A percentile compares a stretch with the other conserved stretches of the same genome.
phyloP scores from a whole-genome alignment of 2,113 vertebrate species.

The Melanotaenia duboulayi region DNA sequence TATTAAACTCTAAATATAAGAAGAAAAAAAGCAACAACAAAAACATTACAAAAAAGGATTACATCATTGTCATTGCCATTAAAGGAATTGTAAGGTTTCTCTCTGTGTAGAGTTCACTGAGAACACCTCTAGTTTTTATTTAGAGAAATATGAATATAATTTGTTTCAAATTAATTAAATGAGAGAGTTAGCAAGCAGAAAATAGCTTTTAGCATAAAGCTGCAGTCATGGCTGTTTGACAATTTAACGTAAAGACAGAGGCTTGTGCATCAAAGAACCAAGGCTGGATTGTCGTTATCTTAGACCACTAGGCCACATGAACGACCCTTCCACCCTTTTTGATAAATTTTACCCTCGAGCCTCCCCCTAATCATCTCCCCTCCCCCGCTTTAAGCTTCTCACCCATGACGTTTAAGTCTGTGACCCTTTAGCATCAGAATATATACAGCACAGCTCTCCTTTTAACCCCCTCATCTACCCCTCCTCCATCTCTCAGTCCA shows the following conservation, averaged over 20 bases:
- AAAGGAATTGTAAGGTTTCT: too few relatives aligned
- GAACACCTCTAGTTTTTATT: neutral
- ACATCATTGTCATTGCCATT: too few relatives aligned
- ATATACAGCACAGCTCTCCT: conserved; percentile 42
- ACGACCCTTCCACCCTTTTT: neutral
- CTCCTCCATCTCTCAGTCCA: conserved; percentile 29
- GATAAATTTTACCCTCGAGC: conserved; percentile 14
- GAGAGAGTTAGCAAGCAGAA: neutral
- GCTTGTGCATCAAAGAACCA: neutral
- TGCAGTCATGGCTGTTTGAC: neutral
- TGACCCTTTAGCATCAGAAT: conserved; percentile 56
- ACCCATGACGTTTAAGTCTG: conserved; percentile 35
- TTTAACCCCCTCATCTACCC: conserved; percentile 39
- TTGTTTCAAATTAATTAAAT: neutral
- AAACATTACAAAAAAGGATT: neutral
- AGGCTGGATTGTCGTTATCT: neutral
- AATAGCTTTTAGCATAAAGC: neutral
- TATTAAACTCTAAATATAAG: neutral
- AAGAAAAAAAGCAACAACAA: too few relatives aligned
- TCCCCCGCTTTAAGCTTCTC: conserved; percentile 49
- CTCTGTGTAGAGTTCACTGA: neutral
- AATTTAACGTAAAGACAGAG: neutral
- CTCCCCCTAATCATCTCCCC: conserved; percentile 23
- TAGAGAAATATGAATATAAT: neutral
- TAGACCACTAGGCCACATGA: neutral